Conservation (phyloP, 2,113 vertebrate species). For the Notarius lentiginosus region DNA sequence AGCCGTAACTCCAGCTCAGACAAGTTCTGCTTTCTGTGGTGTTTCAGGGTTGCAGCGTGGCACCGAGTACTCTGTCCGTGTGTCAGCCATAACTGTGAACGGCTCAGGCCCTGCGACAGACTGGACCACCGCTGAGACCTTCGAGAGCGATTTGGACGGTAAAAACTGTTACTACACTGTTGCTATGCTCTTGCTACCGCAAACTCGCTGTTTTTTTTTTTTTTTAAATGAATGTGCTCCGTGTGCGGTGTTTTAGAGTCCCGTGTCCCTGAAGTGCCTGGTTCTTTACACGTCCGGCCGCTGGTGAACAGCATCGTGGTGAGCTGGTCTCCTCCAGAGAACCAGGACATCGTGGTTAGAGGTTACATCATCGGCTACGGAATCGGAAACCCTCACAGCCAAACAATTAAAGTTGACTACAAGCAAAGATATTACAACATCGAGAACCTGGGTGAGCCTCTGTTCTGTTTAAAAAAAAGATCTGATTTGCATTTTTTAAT, state of each 20-base stretch:
- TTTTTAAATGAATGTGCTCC: not conserved
- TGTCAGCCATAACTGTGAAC: conserved; percentile 88
- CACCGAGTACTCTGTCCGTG: conserved; percentile 91
- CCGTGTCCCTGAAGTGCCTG: conserved; percentile 90
- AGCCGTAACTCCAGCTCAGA: not conserved
- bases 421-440: conserved; percentile 98
- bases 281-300: conserved; percentile 91
- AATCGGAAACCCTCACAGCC: conserved; percentile 91
- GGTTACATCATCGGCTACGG: conserved; percentile 94
- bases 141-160: conserved; percentile 97
- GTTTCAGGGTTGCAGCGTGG: conserved; percentile 86
- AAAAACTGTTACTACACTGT: conserved; percentile 47
- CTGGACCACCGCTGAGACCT: conserved; percentile 89
- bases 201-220: not conserved
- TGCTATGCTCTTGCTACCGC: not conserved
- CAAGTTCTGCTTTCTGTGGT: not conserved
- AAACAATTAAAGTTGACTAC: conserved; percentile 96
- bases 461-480: not conserved
- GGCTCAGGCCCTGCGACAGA: conserved; percentile 90
- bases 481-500: not conserved
- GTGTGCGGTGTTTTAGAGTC: conserved; percentile 75
- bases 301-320: conserved; percentile 95
- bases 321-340: conserved; percentile 97
- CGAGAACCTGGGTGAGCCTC: conserved; percentile 85
- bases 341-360: conserved; percentile 94